phyloP scores from a whole-genome alignment of 1,140 invertebrate genomes.

The Apis cerana region DNA sequence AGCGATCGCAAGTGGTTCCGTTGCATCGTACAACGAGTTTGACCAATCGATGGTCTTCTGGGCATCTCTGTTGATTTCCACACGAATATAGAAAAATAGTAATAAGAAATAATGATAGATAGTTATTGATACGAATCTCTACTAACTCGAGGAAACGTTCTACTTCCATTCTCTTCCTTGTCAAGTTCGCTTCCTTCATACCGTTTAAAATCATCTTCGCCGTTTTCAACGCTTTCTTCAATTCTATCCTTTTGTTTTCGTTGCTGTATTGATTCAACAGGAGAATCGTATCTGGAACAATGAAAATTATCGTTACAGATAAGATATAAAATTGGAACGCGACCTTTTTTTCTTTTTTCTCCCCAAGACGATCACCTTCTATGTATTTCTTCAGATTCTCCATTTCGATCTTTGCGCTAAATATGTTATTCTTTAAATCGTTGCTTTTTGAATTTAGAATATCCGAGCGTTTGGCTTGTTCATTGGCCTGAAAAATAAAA shows the following conservation, averaged over 20 bases:
- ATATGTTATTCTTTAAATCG: conserved; percentile 76
- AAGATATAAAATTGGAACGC: background rate
- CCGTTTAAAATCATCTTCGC: conserved; percentile 82
- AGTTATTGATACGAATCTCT: background rate
- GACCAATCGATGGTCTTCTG: conserved; percentile 75
- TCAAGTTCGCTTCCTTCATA: conserved; percentile 82
- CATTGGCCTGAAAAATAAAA: conserved; percentile 55
- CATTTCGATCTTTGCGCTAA: conserved; percentile 72
- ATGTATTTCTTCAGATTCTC: conserved; percentile 71
- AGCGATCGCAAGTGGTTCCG: conserved; percentile 75
- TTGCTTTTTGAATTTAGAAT: conserved; percentile 70
- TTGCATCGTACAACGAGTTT: conserved; percentile 76
- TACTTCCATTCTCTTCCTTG: conserved; percentile 73
- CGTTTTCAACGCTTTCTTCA: conserved; percentile 83
- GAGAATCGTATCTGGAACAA: conserved; percentile 73
- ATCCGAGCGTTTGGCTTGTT: conserved; percentile 61
- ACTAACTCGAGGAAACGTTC: conserved; percentile 79
- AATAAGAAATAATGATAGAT: background rate
- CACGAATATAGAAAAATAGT: background rate
- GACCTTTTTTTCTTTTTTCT: background rate
- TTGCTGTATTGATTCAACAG: conserved; percentile 82
- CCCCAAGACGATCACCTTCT: conserved; percentile 58
- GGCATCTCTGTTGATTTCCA: conserved; percentile 56
- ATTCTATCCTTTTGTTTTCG: conserved; percentile 82
- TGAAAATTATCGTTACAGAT: background rate